These are phyloP conservation scores for Vimba vimba DNA, from an alignment of 2,113 vertebrate genomes.

Conservation along the genomic window DNA sequence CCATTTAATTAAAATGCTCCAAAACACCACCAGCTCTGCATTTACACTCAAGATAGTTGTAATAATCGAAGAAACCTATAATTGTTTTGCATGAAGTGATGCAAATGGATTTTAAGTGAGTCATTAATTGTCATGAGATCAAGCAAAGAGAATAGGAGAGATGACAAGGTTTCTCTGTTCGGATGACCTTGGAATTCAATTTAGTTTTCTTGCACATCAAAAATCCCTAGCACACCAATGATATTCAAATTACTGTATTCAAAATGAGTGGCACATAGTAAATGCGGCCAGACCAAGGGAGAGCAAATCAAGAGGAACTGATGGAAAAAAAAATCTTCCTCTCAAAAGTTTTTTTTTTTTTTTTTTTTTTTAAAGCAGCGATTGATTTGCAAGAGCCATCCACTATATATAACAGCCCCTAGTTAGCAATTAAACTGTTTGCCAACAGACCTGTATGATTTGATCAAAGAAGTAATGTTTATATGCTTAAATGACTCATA, in stretches of 20 bases:
- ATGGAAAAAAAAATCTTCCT: constrained; percentile 57
- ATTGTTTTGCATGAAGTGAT: constrained; percentile 33
- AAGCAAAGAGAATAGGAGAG: neutral
- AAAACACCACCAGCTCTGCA: neutral
- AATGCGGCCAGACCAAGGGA: constrained; percentile 61
- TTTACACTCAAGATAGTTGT: neutral
- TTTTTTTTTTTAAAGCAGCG: constrained; percentile 28
- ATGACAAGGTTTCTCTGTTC: constrained; percentile 51
- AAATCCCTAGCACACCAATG: constrained; percentile 60
- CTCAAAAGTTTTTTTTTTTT: constrained; percentile 23
- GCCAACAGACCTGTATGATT: constrained; percentile 43
- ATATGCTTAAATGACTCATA: constrained; percentile 22
- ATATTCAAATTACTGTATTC: constrained; percentile 65
- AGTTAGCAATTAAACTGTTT: constrained; percentile 33
- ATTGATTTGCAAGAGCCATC: constrained; percentile 7
- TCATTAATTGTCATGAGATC: constrained; percentile 57
- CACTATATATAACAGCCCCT: constrained; percentile 6
- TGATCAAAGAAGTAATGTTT: constrained; percentile 43
- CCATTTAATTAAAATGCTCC: neutral
- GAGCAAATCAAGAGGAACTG: constrained; percentile 43
- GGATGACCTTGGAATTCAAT: constrained; percentile 72
- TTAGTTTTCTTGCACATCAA: constrained; percentile 70
- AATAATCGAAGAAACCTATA: constrained; percentile 5
- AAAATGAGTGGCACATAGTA: constrained; percentile 60
- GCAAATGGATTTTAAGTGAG: constrained; percentile 36